Base-by-base conservation (phyloP, 2,113 vertebrate genomes). In the Eidolon helvum region DNA sequence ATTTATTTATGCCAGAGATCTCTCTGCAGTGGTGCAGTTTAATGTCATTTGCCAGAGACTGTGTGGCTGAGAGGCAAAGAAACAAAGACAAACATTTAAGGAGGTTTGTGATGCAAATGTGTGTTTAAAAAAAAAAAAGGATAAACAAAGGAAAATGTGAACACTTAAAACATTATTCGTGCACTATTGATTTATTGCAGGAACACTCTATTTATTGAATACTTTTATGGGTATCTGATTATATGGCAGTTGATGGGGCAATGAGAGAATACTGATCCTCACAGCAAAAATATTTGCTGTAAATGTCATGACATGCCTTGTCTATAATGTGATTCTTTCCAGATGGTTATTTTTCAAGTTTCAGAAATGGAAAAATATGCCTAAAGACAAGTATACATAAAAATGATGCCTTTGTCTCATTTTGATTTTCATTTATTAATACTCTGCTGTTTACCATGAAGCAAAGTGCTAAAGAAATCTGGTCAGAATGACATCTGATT, bases 301-400 rank as follows among this genome's bases (percentile, higher is more conserved):
- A 98, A 98, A 98, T 98, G 98, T 99, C 98, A 98, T 98, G 98
- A 98, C 98, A 98, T 98, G 98, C 98, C 98, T 98, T 98, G 98
- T 98, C 98, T 98, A 98, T 98, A 98, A 98, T 97, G 97, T 98
- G 98, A 99, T 99, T 98, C 98, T 98, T 99, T 98, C 99, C 99
- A 99, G 98, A 99, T 99, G 98, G 98, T 95, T 98, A 97, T 98
- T 98, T 98, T 98, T 98, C 98, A 98, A 98, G 98, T 98, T 98
- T 98, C 98, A 98, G 83, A 98, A 98, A 98, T 98, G 98, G 98
- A 98, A 98, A 99, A 98, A 98, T 98, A 98, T 97, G 98, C 97
- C 97, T 98, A 98, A 98, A 98, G 98, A 98, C 96, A 98, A 98
- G 89, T 97, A 98, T 96, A 97, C 96, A 98, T 97, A 98, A 98